These are phyloP conservation scores for Rhagium mordax DNA, from an alignment of 2,888 invertebrate species.

Conservation along the genomic window DNA sequence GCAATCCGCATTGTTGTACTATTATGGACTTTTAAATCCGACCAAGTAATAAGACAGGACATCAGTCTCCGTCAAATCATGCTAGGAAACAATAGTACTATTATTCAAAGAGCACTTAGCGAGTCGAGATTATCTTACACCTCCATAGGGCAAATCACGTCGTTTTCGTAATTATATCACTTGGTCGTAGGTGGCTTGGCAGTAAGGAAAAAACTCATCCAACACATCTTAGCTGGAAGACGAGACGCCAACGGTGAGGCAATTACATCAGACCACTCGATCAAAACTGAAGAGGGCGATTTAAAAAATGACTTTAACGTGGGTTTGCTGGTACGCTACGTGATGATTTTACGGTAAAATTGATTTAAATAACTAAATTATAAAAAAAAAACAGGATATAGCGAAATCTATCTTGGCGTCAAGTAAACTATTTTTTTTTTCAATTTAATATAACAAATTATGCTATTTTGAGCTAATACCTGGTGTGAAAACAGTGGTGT, in stretches of 20 bases:
- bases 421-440: too few species aligned
- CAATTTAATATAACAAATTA: too few species aligned
- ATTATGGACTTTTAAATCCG: conserved; percentile 4
- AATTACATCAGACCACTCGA: not conserved
- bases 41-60: conserved; percentile 22
- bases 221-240: not conserved
- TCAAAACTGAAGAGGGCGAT: not conserved
- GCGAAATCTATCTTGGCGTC: too few species aligned
- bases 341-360: too few species aligned
- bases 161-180: conserved; percentile 14
- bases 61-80: conserved; percentile 36
- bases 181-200: conserved; percentile 1
- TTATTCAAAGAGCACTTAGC: conserved; percentile 31
- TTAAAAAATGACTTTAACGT: not conserved
- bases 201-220: not conserved
- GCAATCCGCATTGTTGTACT: conserved; percentile 14
- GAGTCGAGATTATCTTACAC: not conserved
- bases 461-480: too few species aligned
- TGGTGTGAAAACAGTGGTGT: too few species aligned
- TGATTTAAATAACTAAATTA: too few species aligned
- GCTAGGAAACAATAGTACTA: conserved; percentile 17
- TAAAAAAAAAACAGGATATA: too few species aligned
- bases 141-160: conserved; percentile 13
- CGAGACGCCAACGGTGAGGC: conserved; percentile 4
- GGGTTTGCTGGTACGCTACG: not conserved